Conservation (phyloP, 2,888 invertebrate genomes). For the Pristionchus mayeri region DNA sequence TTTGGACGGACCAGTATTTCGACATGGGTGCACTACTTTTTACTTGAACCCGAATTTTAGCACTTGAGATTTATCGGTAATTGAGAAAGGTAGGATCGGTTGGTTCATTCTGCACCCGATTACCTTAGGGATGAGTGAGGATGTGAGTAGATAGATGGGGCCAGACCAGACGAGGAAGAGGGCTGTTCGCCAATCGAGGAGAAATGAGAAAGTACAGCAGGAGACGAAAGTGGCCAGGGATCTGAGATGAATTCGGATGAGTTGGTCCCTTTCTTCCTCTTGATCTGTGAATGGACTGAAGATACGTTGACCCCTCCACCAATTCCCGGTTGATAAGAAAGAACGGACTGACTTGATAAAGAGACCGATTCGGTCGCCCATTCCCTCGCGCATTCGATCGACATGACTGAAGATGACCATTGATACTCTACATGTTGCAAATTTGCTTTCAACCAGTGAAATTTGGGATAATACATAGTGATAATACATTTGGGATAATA, state of each 20-base stretch:
- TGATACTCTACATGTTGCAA: too few relatives aligned
- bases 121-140: not conserved
- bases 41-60: too few relatives aligned
- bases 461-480: too few relatives aligned
- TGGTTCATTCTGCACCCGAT: too few relatives aligned
- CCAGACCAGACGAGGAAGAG: not conserved
- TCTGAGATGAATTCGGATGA: not conserved
- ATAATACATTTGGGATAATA: too few relatives aligned
- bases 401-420: not conserved
- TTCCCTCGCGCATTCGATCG: not conserved
- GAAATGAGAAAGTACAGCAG: not conserved
- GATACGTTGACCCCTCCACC: not conserved
- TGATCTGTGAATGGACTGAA: not conserved
- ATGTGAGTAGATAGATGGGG: not conserved
- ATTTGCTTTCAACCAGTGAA: too few relatives aligned
- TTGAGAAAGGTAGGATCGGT: too few relatives aligned
- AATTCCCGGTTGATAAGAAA: too few relatives aligned
- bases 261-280: too few relatives aligned
- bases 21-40: too few relatives aligned
- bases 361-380: not conserved
- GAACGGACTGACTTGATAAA: not conserved
- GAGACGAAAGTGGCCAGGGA: not conserved
- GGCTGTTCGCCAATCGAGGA: not conserved
- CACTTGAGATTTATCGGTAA: too few relatives aligned
- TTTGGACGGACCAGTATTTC: too few relatives aligned